Conservation (phyloP, 2,888 invertebrate genomes). For the Drosophila kuntzei region DNA sequence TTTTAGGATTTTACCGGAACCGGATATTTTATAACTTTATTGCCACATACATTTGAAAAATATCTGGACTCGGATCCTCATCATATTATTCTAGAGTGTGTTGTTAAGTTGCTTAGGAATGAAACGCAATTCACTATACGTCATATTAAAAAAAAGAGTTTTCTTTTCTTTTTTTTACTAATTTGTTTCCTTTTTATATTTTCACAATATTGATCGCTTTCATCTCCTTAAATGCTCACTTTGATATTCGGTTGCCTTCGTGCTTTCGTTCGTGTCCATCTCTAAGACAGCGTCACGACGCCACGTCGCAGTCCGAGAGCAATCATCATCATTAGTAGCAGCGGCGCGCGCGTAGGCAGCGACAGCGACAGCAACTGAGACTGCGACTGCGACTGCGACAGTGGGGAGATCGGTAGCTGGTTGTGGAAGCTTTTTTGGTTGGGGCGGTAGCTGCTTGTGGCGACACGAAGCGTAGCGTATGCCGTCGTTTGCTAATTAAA, state of each 20-base stretch:
- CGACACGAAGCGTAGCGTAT: slow-evolving; percentile 61
- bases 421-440: slow-evolving; percentile 38
- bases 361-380: slow-evolving; percentile 9
- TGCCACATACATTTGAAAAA: too few species aligned
- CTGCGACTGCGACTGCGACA: background rate
- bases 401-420: slow-evolving; percentile 39
- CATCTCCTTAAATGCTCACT: background rate
- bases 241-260: background rate
- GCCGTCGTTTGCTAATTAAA: slow-evolving; percentile 74
- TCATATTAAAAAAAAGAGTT: too few species aligned
- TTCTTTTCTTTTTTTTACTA: too few species aligned
- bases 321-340: slow-evolving; percentile 65
- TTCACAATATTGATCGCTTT: background rate
- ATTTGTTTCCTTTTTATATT: too few species aligned
- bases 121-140: too few species aligned
- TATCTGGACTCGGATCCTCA: too few species aligned
- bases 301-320: slow-evolving; percentile 48
- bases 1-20: too few species aligned
- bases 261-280: slow-evolving; percentile 29
- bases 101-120: too few species aligned
- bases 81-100: too few species aligned
- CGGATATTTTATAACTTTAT: too few species aligned
- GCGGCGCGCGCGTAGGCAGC: slow-evolving; percentile 44
- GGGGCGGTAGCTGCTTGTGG: slow-evolving; percentile 40
- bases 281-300: slow-evolving; percentile 45